phyloP scores from a whole-genome alignment of 2,888 invertebrate species.

The Ophion costatus region DNA sequence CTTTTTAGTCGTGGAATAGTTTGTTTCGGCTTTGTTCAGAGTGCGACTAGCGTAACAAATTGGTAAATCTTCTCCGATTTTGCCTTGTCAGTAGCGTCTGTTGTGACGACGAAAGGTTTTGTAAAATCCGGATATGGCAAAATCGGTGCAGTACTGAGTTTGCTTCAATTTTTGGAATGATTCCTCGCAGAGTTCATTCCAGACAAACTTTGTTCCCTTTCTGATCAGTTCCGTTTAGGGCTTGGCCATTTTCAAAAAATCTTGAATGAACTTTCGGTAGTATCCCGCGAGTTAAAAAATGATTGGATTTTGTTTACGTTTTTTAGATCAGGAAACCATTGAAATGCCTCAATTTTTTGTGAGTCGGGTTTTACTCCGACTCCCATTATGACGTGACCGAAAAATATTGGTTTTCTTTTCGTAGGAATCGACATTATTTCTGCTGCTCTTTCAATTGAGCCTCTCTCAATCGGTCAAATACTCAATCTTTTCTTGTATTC shows the following conservation, averaged over 20 bases:
- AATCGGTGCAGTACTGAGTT: conserved; percentile 54
- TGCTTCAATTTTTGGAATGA: conserved; percentile 61
- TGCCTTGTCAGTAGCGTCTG: conserved; percentile 75
- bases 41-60: conserved; percentile 45
- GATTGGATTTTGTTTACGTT: conserved; percentile 63
- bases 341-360: conserved; percentile 64
- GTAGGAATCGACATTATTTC: conserved; percentile 13
- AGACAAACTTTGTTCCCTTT: conserved; percentile 63
- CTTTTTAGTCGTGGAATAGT: conserved; percentile 67
- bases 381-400: conserved; percentile 18
- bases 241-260: conserved; percentile 16
- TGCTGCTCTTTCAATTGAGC: conserved; percentile 33
- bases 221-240: conserved; percentile 68
- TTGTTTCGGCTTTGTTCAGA: conserved; percentile 72
- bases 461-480: conserved; percentile 29
- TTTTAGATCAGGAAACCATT: conserved; percentile 42
- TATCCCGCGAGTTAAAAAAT: too few species aligned
- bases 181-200: conserved; percentile 46
- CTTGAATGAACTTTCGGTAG: too few species aligned
- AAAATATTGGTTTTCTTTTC: conserved; percentile 22
- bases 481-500: conserved; percentile 35
- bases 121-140: conserved; percentile 75
- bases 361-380: conserved; percentile 66
- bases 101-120: conserved; percentile 72
- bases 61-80: conserved; percentile 74